These are phyloP conservation scores for Camponotus pennsylvanicus DNA, from an alignment of 1,140 invertebrate species.

Conservation along the genomic window DNA sequence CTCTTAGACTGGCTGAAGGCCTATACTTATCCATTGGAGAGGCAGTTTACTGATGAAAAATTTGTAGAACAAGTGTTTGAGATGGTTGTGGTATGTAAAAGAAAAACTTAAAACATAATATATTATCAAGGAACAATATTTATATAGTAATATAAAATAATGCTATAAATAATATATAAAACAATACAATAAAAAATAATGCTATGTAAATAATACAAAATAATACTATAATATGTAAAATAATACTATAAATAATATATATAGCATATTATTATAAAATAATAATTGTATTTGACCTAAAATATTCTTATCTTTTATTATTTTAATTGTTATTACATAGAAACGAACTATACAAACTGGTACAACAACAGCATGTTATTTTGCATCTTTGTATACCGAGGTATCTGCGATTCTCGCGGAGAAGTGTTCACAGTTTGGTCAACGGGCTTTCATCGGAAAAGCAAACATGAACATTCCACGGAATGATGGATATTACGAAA, in stretches of 20 bases:
- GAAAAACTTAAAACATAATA: background rate
- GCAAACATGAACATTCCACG: constrained; percentile 91
- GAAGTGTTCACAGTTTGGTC: no score
- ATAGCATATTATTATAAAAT: no score
- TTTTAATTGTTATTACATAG: constrained; percentile 83
- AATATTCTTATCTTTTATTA: constrained; percentile 26
- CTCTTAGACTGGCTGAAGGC: constrained; percentile 94
- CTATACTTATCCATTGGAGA: constrained; percentile 96
- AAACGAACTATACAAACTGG: constrained; percentile 91
- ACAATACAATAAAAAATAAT: no score
- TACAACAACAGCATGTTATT: constrained; percentile 96
- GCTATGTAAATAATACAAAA: background rate
- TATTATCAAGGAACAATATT: background rate
- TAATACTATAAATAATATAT: no score
- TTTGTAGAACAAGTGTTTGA: constrained; percentile 92
- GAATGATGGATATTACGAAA: constrained; percentile 86
- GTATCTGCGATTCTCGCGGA: constrained; percentile 91
- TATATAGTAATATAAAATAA: background rate
- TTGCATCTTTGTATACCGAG: constrained; percentile 92
- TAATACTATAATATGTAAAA: background rate
- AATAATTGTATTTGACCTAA: background rate
- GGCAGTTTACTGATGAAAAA: constrained; percentile 89
- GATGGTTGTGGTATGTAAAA: constrained; percentile 90
- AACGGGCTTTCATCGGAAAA: constrained; percentile 96
- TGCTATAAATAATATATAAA: background rate